These are phyloP conservation scores for Protodeltote pygarga DNA, from an alignment of 2,888 invertebrate species.

Conservation along the genomic window DNA sequence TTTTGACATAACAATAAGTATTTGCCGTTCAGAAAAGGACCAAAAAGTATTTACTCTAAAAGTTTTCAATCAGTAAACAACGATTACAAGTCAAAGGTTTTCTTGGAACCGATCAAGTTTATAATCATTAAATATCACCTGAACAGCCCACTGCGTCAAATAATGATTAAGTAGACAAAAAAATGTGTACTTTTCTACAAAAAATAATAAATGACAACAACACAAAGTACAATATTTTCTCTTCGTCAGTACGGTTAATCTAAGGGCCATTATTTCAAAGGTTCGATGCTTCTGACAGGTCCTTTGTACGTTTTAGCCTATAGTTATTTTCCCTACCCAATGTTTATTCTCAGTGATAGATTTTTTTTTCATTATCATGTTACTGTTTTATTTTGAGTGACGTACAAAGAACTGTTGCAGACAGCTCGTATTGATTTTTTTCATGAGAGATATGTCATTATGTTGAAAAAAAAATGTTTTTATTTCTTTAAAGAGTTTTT, in stretches of 20 bases:
- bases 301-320: constrained; percentile 41
- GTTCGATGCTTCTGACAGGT: constrained; percentile 51
- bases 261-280: constrained; percentile 52
- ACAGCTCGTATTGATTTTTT: constrained; percentile 38
- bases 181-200: constrained; percentile 27
- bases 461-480: constrained; percentile 24
- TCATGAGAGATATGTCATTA: constrained; percentile 36
- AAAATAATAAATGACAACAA: constrained; percentile 43
- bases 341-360: constrained; percentile 28
- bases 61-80: neutral
- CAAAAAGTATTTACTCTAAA: neutral
- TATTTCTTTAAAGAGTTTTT: too few species aligned
- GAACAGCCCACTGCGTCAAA: neutral
- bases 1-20: too few species aligned
- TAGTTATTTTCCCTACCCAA: constrained; percentile 40
- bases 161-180: constrained; percentile 32
- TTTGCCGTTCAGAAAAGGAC: too few species aligned
- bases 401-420: constrained; percentile 45
- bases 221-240: constrained; percentile 45
- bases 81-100: neutral
- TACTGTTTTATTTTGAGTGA: constrained; percentile 36
- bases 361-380: constrained; percentile 40
- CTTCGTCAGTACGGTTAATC: constrained; percentile 49
- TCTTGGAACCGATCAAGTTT: neutral
- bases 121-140: neutral